Percentiles rank a stretch among this genome's conserved stretches.
Conservation (phyloP, 1,140 invertebrate genomes). For the Dryas iulia region DNA sequence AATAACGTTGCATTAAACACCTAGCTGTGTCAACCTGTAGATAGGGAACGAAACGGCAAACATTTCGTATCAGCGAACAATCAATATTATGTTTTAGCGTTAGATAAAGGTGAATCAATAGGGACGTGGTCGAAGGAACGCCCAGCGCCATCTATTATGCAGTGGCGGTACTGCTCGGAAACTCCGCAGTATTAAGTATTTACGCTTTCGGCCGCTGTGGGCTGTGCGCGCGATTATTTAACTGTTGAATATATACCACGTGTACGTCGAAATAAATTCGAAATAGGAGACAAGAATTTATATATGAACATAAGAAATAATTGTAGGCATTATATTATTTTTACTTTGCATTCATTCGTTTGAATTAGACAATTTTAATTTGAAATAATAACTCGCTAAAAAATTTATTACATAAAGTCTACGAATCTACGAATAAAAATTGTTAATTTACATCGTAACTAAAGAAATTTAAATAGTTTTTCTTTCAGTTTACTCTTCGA, state of each 20-base stretch:
- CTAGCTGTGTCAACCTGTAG: slow-evolving; percentile 33
- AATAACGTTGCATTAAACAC: slow-evolving; percentile 21
- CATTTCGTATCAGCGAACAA: slow-evolving; percentile 49
- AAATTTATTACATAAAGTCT: too few species aligned
- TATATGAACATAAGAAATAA: too few species aligned
- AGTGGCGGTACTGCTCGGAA: slow-evolving; percentile 43
- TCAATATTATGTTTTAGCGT: slow-evolving; percentile 55
- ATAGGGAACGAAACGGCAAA: slow-evolving; percentile 40
- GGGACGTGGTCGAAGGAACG: slow-evolving; percentile 17
- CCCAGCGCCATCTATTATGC: slow-evolving; percentile 57
- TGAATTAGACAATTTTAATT: too few species aligned
- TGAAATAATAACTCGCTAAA: too few species aligned
- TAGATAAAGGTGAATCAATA: slow-evolving; percentile 61
- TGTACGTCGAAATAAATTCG: background rate
- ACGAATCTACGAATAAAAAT: too few species aligned
- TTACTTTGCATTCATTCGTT: too few species aligned
- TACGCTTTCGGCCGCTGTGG: background rate
- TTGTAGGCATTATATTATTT: too few species aligned
- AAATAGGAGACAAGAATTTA: too few species aligned
- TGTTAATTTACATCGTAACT: too few species aligned
- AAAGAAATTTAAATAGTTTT: too few species aligned
- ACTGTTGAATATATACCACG: background rate
- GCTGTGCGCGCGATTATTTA: background rate
- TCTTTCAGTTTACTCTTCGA: too few species aligned
- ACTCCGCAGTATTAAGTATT: slow-evolving; percentile 2